Base-by-base conservation (phyloP, 2,797 vertebrate genomes). In the Helarctos malayanus region DNA sequence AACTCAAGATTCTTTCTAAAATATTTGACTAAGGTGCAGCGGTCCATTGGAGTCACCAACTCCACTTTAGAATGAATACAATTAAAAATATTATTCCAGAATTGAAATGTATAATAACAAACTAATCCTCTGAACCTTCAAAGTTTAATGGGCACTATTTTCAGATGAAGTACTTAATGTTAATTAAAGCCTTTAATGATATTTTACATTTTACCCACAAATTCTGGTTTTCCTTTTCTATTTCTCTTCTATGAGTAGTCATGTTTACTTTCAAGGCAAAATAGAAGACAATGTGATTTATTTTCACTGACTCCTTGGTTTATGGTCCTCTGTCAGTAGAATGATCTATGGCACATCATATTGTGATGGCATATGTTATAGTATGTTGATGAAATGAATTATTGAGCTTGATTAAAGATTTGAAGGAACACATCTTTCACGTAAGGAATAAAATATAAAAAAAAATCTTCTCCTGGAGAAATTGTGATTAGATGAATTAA, bases 321-420 rank as follows among this genome's bases (percentile, higher is more conserved):
- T 93, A 54, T 41, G 59, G 59, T 25, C 8, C 52, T 65, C 61
- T 84, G 88, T 94, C 97, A 90, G 35, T 5, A 29, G 79, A 79
- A 88, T 93, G 94, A 98, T 94, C 85, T 61, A 97, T 45, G 25
- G 32, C 16, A 49, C 41, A 85, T 92, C 93, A n/a, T 52, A 88
- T 68, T 87, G 79, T 92, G 65, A 95, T 63, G 61, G 32, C 41
- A 78, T 45, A 32, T 32, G 61, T 90, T 75, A 83, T 3, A 90
- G 69, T 57, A 10, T 35, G 16, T 65, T 96, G 91, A 85, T 75
- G 65, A 87, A 83, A 71, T 95, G 93, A 98, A 63, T 93, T 86
- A 92, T 78, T 3, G 57, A 38, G 11, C 47, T 89, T 93, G 63
- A 97, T 93, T 87, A 95, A 32, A 89, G 32, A 69, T 63, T 54